phyloP scores from a whole-genome alignment of 2,113 vertebrate species.

The Spea multiplicata region DNA sequence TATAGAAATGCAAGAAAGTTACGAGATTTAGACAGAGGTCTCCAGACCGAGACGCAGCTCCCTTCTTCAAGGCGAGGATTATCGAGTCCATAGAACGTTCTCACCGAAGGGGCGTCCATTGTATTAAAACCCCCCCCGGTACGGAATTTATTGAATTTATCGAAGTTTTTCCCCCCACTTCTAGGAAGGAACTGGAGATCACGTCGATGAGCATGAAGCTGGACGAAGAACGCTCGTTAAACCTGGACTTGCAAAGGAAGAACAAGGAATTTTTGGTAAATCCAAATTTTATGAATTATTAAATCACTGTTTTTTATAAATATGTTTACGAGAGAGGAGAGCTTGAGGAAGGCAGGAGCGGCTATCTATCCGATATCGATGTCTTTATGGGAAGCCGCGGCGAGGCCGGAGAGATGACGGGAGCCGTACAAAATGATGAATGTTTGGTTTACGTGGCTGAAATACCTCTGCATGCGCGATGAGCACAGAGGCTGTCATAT shows the following conservation, averaged over 20 bases:
- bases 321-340: no score
- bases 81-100: not conserved
- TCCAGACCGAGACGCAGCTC: not conserved
- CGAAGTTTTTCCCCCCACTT: not conserved
- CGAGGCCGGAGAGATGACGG: no score
- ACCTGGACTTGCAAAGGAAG: not conserved
- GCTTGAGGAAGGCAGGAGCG: no score
- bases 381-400: no score
- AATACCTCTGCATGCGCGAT: not conserved
- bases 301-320: no score
- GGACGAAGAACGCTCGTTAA: not conserved
- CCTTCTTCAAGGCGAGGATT: not conserved
- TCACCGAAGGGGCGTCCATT: no score
- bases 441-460: not conserved
- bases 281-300: no score
- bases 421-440: not conserved
- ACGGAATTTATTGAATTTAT: no score
- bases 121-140: no score
- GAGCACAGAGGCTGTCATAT: not conserved
- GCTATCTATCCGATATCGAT: no score
- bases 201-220: slow-evolving; percentile 7
- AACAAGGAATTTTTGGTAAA: slow-evolving; percentile 24
- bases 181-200: slow-evolving; percentile 16
- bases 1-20: not conserved
- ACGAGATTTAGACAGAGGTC: not conserved